Evolutionary conservation across 1,140 invertebrate genomes (phyloP).

Genomic region (Eupeodes corollae): DNA sequence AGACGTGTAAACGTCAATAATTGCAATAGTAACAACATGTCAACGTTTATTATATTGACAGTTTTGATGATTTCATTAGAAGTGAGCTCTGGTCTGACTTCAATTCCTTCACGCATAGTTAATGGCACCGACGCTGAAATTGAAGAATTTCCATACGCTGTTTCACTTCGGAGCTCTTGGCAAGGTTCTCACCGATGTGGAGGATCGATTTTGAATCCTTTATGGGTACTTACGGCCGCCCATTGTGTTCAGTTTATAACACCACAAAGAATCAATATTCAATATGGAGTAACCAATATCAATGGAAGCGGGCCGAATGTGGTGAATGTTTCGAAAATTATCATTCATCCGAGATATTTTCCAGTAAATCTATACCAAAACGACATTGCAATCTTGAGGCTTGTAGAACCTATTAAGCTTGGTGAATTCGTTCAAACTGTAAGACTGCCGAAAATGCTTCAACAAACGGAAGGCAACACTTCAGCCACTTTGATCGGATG

Average conservation of each 20-base stretch:
- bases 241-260: constrained; percentile 19
- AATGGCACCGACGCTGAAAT: constrained; percentile 20
- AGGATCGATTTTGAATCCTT: constrained; percentile 23
- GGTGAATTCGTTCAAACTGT: constrained; percentile 14
- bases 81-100: no score
- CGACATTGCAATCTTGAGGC: constrained; percentile 23
- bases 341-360: constrained; percentile 26
- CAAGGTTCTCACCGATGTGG: constrained; percentile 30
- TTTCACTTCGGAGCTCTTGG: constrained; percentile 21
- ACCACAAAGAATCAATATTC: constrained; percentile 15
- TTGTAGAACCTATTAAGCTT: constrained; percentile 9
- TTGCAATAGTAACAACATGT: background rate
- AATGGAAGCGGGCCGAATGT: constrained; percentile 16
- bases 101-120: constrained; percentile 17
- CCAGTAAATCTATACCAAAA: constrained; percentile 20
- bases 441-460: constrained; percentile 15
- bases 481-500: constrained; percentile 23
- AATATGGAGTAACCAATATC: constrained; percentile 21
- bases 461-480: constrained; percentile 9
- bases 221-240: constrained; percentile 28
- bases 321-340: constrained; percentile 13
- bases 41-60: background rate
- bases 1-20: no score
- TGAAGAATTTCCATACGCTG: constrained; percentile 25
- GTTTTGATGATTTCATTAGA: background rate